A percentile compares a stretch with the other conserved stretches of the same genome.
Evolutionary conservation across 1,140 invertebrate species (phyloP).

Genomic region (Acromyrmex echinatior): DNA sequence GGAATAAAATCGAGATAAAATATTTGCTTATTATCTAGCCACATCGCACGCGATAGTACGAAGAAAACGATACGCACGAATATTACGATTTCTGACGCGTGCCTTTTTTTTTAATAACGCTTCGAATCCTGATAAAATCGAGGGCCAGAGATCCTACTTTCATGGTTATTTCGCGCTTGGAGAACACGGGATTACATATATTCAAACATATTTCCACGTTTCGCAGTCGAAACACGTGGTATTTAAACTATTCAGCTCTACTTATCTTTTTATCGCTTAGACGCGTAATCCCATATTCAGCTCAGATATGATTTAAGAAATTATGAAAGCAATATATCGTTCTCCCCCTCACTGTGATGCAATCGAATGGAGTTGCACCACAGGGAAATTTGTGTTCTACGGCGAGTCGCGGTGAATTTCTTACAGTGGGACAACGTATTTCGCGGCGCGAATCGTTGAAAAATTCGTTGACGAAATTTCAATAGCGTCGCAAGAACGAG

Average conservation of each 20-base stretch:
- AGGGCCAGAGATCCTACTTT: slow-evolving; percentile 12
- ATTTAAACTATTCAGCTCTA: not conserved
- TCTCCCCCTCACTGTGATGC: not conserved
- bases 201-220: not conserved
- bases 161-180: not conserved
- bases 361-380: not conserved
- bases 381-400: not conserved
- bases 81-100: slow-evolving; percentile 11
- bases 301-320: not conserved
- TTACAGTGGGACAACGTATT: not conserved
- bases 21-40: not conserved
- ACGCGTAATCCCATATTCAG: not conserved
- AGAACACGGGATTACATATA: not conserved
- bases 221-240: not conserved
- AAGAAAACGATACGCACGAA: not conserved
- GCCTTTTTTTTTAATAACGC: not conserved
- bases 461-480: not conserved
- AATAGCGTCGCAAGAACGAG: not conserved
- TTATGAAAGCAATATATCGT: slow-evolving; percentile 2
- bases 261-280: not conserved
- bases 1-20: not conserved
- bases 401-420: not conserved
- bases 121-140: not conserved
- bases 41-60: not conserved
- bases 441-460: not conserved